Conservation (phyloP, 92 coral and sea anemone species). For the Actinostola sp. region DNA sequence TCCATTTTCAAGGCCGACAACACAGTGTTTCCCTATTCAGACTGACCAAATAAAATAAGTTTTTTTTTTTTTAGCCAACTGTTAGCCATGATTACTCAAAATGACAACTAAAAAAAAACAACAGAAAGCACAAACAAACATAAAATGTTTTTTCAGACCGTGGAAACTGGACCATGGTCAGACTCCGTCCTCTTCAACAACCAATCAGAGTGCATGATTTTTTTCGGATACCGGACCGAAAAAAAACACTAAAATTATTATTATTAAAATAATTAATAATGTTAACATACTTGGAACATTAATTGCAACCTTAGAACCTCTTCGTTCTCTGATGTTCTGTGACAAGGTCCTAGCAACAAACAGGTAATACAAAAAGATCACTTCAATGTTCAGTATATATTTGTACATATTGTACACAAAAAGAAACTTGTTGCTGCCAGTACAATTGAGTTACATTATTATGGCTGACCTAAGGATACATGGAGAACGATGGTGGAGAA, state of each 20-base stretch:
- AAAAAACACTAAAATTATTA: neutral
- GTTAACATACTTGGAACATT: conserved; percentile 87
- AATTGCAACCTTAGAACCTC: conserved; percentile 93
- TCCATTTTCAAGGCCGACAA: no score
- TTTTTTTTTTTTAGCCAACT: no score
- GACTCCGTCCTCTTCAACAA: neutral
- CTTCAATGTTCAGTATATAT: conserved; percentile 1
- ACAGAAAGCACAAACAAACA: no score
- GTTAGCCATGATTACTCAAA: no score
- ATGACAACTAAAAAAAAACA: neutral
- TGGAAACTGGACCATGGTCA: no score
- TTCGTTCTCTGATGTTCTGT: conserved; percentile 84
- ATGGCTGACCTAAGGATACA: no score
- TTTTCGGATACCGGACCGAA: neutral
- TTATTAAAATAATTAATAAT: neutral
- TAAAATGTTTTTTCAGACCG: no score
- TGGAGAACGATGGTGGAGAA: no score
- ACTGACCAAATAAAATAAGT: no score
- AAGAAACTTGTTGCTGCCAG: no score
- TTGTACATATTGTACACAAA: neutral
- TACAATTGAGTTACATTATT: no score
- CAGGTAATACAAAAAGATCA: neutral
- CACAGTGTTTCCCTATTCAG: no score
- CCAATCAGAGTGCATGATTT: neutral
- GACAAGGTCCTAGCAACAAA: conserved; percentile 77